Evolutionary conservation across 1,140 invertebrate species (phyloP), one percentile per base, ranked within the genome.

Genomic region (Drosophila insularis): DNA sequence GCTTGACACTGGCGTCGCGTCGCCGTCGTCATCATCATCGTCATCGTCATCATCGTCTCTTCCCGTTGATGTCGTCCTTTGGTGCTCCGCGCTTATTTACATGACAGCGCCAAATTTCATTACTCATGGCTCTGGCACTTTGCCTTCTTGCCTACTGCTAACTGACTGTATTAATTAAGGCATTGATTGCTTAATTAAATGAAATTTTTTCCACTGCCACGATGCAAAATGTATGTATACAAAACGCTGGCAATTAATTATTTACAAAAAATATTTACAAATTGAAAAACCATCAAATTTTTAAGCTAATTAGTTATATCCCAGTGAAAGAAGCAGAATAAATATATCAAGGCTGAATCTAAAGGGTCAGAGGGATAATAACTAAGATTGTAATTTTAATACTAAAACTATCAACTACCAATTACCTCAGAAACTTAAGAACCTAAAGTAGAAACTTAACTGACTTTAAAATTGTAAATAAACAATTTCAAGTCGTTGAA

Each of bases 151-250:
- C 37, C 50, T 31, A 63, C 68, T 31, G 56, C 68, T 65, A 21
- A 50, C 61, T 66, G 59, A 54, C 35, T 50, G 58, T 70, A 71
- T 74, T 80, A 81, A 81, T 81, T 63, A 78, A 72, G 66, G 68
- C 82, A 72, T 81, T 78, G 80, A 80, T 86, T 81, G 66, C 81
- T 86, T 86, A 81, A 86, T 86, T 75, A 73, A 78, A 77, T 78
- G 60, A 62, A 79, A 73, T 71, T 71, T 46, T 14, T 56, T 8
- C 8, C 3, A 7, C 56, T 59, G 6, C 23, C n/a, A 56, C 27
- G 6, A 46, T 8, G 8, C 7, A 14, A 46, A 8, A 46, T 46
- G 2, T 35, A 35, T 35, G 32, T 10, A 46, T 21, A 50, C 43
- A 50, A 17, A 54, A 17, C 2, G 21, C 13, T 55, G 6, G 53